Base-by-base conservation (phyloP, 1,140 invertebrate genomes). In the Cydia amplana region DNA sequence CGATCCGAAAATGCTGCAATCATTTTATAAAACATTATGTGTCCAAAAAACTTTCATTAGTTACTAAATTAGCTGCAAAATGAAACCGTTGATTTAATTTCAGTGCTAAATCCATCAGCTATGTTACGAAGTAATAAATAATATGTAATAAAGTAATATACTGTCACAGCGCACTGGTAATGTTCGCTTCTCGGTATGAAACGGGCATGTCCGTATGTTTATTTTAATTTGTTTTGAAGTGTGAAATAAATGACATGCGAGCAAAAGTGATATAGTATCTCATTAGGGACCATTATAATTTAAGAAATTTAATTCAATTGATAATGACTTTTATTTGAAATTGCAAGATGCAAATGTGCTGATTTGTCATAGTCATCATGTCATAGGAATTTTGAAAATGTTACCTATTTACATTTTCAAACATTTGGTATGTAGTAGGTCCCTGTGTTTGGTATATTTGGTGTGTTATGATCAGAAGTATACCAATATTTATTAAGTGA, bases 81-180 rank as follows among this genome's bases (percentile, higher is more conserved):
- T 46, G 12, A 16, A 46, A 46, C 14, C 14, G 12, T 51, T 51
- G 4, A 3, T n/a, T n/a, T n/a, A 10, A 51, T 9, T 10, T 60
- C 7, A 23, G 10, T 60, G 9, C n/a, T 60, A 10, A 60, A 60
- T 60, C 20, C 20, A 12, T 60, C 55, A 60, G 20, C 55, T 1
- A 60, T 23, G 55, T n/a, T 60, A 9, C 20, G 9, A 60, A 23
- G 55, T n/a, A 60, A 60, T 60, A 60, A 60, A 60, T 60, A 60
- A 60, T 60, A 23, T 23, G 55, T 23, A 60, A 60, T 60, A 60
- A 60, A 60, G 55, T 60, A 60, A 60, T 60, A 10, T 60, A 60
- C 4, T 60, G 55, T 23, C 55, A 60, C 55, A 60, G 18, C 55
- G 55, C 18, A 23, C 20, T 23, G 18, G 18, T 60, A 23, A 23